Percentiles rank a stretch among this genome's conserved stretches.
phyloP scores from a whole-genome alignment of 2,888 invertebrate species.

The Venusia cambrica region DNA sequence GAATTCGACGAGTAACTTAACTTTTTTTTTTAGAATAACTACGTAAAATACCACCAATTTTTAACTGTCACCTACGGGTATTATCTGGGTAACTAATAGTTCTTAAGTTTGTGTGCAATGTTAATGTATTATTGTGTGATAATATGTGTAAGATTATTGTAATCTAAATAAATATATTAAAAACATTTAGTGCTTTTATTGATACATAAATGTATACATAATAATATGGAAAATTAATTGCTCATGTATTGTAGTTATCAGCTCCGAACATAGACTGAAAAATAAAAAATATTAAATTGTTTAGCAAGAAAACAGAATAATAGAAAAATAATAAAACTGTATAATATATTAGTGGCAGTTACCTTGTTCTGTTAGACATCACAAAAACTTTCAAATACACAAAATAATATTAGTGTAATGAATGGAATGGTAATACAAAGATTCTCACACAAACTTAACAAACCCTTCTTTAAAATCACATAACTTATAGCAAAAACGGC shows the following conservation, averaged over 20 bases:
- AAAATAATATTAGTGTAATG: constrained; percentile 20
- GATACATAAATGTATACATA: too few species aligned
- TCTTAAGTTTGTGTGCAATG: constrained; percentile 54
- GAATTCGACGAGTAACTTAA: constrained; percentile 66
- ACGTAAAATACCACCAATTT: neutral
- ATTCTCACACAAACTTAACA: constrained; percentile 19
- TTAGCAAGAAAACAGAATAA: constrained; percentile 14
- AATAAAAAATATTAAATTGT: constrained; percentile 40
- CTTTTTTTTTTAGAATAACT: constrained; percentile 1
- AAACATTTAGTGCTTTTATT: constrained; percentile 39
- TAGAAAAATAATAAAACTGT: constrained; percentile 8
- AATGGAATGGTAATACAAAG: constrained; percentile 12
- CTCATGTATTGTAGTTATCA: constrained; percentile 64
- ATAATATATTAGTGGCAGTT: constrained; percentile 6
- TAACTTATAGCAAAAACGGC: too few species aligned
- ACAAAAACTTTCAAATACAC: constrained; percentile 18
- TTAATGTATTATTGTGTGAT: constrained; percentile 41
- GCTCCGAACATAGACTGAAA: constrained; percentile 75
- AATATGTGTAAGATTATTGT: constrained; percentile 30
- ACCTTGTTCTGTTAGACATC: constrained; percentile 23
- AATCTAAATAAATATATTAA: constrained; percentile 33
- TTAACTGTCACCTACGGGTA: constrained; percentile 12
- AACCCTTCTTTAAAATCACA: too few species aligned
- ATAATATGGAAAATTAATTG: constrained; percentile 9
- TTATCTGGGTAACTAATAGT: constrained; percentile 16